Percentiles rank a stretch among this genome's conserved stretches.
These are phyloP conservation scores for Adrianichthys oophorus DNA, from an alignment of 2,797 vertebrate genomes.

Conservation along the genomic window DNA sequence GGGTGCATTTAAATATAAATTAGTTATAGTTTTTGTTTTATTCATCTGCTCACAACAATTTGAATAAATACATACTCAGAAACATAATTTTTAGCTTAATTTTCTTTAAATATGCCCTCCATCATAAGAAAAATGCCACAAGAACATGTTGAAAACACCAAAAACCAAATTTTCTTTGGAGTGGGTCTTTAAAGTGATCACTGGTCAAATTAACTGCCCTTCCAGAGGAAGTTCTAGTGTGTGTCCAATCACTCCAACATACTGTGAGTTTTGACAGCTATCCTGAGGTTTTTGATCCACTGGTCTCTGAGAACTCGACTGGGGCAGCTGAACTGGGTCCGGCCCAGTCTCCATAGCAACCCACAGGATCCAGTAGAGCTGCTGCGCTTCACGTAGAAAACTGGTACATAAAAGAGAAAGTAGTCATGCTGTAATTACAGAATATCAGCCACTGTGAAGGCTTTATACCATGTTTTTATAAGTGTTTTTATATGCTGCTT, in stretches of 20 bases:
- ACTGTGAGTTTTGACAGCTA: constrained; percentile 78
- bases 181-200: no score
- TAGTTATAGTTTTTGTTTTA: no score
- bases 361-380: constrained; percentile 60
- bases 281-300: constrained; percentile 76
- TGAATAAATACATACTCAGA: no score
- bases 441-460: background rate
- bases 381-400: constrained; percentile 82
- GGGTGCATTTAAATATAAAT: background rate
- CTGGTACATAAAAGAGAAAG: constrained; percentile 50
- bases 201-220: no score
- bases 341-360: constrained; percentile 77
- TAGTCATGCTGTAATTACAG: constrained; percentile 11
- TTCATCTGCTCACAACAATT: no score
- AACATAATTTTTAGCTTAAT: no score
- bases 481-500: no score
- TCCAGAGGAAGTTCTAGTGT: background rate
- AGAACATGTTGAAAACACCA: no score
- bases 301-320: constrained; percentile 76
- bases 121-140: no score
- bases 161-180: no score
- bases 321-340: constrained; percentile 77
- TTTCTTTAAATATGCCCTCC: no score
- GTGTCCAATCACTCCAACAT: constrained; percentile 27
- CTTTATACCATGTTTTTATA: no score